Percentiles rank a stretch among this genome's conserved stretches.
Evolutionary conservation across 2,113 vertebrate species (phyloP).

Genomic region (Smithornis capensis): DNA sequence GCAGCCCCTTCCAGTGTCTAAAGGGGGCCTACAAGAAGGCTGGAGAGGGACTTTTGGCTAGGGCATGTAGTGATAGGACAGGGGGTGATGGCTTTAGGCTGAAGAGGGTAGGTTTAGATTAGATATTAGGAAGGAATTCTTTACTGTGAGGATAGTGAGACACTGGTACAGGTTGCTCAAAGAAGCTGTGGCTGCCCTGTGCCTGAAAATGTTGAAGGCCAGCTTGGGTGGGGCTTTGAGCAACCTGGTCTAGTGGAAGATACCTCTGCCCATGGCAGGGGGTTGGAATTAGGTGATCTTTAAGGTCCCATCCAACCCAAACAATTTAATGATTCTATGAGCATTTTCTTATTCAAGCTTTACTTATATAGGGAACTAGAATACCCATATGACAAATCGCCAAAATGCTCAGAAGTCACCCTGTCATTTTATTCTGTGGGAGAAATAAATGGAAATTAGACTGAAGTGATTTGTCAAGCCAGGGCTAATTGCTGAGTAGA

Average conservation of each 20-base stretch:
- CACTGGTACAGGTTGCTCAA: not conserved
- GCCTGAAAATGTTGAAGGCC: not conserved
- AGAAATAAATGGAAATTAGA: not conserved
- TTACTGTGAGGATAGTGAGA: not conserved
- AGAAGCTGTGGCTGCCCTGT: not conserved
- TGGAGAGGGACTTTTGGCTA: not conserved
- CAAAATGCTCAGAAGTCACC: not conserved
- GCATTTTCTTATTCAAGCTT: not conserved
- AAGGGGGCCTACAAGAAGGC: not conserved
- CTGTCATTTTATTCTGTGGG: not conserved
- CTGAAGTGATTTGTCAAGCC: not conserved
- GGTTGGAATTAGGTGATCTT: not conserved
- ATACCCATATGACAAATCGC: not conserved
- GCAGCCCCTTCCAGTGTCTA: not conserved
- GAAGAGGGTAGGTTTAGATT: not conserved
- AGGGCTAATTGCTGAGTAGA: not conserved
- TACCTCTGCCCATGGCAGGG: not conserved
- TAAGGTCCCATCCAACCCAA: not conserved
- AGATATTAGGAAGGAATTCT: not conserved
- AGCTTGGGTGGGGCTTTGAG: not conserved
- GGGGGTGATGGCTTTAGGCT: not conserved
- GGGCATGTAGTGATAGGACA: not conserved
- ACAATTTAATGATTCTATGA: not conserved
- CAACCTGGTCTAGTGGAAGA: not conserved
- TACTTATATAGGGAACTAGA: not conserved